A percentile compares a stretch with the other conserved stretches of the same genome.
Conservation (phyloP, 2,113 vertebrate species). For the Calyptomena viridis region DNA sequence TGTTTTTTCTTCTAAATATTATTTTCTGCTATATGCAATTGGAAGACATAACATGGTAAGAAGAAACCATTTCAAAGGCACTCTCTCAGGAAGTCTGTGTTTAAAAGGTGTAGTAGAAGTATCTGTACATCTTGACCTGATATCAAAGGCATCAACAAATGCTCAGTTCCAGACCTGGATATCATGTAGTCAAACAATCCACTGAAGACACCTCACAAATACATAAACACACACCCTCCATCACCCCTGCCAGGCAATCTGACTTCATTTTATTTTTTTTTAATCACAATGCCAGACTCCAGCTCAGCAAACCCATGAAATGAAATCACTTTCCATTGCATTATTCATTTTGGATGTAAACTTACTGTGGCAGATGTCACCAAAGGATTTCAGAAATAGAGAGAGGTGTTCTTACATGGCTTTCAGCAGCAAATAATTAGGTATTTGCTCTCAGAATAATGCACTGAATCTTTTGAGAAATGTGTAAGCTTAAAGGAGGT, state of each 20-base stretch:
- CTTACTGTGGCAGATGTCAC: not conserved
- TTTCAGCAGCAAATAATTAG: slow-evolving; percentile 43
- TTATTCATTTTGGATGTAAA: not conserved
- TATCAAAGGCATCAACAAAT: not conserved
- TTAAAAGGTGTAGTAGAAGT: not conserved
- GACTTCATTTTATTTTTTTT: not conserved
- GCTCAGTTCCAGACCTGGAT: not conserved
- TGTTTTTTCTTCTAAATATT: not conserved
- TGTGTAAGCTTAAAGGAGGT: not conserved
- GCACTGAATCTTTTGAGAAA: not conserved
- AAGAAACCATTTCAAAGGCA: not conserved
- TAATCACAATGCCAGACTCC: not conserved
- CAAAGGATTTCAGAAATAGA: slow-evolving; percentile 7
- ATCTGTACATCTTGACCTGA: not conserved
- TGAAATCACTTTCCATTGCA: not conserved
- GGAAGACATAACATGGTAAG: not conserved
- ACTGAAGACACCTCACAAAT: not conserved
- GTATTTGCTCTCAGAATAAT: slow-evolving; percentile 33
- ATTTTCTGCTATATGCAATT: not conserved
- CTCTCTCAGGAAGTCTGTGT: not conserved
- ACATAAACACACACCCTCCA: not conserved
- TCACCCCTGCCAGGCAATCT: not conserved
- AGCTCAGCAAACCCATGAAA: not conserved
- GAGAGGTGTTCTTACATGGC: not conserved
- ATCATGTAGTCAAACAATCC: not conserved